These are phyloP conservation scores for Drosophila pseudoobscura DNA, from an alignment of 1,140 invertebrate genomes.

Conservation along the genomic window DNA sequence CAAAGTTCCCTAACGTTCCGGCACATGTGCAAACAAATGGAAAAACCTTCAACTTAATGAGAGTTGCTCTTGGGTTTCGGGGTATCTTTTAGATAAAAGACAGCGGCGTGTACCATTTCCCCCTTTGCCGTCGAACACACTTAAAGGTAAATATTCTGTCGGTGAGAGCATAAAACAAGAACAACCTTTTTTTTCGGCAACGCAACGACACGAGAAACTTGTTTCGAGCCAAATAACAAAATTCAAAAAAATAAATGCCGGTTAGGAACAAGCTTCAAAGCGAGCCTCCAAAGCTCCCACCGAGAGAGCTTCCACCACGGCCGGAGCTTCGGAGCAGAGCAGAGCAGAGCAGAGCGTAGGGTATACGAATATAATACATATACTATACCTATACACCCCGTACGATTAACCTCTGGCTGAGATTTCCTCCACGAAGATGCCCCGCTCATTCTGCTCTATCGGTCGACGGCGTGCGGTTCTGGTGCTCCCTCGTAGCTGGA, in stretches of 20 bases:
- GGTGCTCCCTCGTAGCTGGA: conserved; percentile 20
- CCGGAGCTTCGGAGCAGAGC: no score
- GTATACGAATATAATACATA: not conserved
- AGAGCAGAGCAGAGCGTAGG: no score
- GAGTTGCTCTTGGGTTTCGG: conserved; percentile 38
- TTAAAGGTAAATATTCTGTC: conserved; percentile 30
- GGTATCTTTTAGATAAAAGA: conserved; percentile 65
- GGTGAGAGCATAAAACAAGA: conserved; percentile 18
- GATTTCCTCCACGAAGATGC: conserved; percentile 74
- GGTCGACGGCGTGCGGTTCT: conserved; percentile 65
- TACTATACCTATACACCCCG: no score
- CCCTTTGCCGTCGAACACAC: conserved; percentile 19
- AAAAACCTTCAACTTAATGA: conserved; percentile 54
- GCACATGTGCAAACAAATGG: conserved; percentile 29
- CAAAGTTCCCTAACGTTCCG: not conserved
- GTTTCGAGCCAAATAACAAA: conserved; percentile 56
- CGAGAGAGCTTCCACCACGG: no score
- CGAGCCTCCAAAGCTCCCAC: conserved; percentile 55
- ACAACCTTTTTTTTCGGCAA: conserved; percentile 52
- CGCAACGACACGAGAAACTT: conserved; percentile 49
- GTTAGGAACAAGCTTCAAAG: conserved; percentile 50
- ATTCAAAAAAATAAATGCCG: conserved; percentile 65
- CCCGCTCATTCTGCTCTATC: conserved; percentile 58
- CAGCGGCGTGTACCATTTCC: conserved; percentile 46
- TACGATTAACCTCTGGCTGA: conserved; percentile 33